Evolutionary conservation across 2,888 invertebrate species (phyloP).

Genomic region (Xylocampa areola): DNA sequence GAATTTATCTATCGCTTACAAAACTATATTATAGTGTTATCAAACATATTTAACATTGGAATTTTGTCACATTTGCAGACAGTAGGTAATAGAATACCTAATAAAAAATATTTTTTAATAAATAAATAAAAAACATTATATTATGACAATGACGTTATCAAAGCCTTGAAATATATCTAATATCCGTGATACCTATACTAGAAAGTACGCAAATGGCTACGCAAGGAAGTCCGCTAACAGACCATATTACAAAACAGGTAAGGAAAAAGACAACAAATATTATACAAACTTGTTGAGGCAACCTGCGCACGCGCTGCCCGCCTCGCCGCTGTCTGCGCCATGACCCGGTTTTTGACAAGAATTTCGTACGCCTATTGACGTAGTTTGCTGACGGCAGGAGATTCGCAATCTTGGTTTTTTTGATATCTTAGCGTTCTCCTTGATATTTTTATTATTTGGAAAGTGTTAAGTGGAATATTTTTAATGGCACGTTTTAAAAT

Average conservation of each 20-base stretch:
- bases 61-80: no score
- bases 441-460: conserved; percentile 20
- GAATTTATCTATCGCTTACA: no score
- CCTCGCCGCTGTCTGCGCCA: conserved; percentile 17
- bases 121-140: neutral
- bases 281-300: conserved; percentile 9
- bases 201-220: conserved; percentile 38
- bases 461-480: conserved; percentile 3
- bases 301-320: conserved; percentile 43
- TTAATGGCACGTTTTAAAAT: conserved; percentile 6
- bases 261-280: conserved; percentile 31
- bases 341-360: conserved; percentile 44
- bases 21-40: no score
- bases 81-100: no score
- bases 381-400: conserved; percentile 26
- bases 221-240: conserved; percentile 39
- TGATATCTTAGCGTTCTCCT: conserved; percentile 8
- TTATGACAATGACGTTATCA: neutral
- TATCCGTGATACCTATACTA: conserved; percentile 26
- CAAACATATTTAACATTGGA: no score
- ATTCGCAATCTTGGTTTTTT: conserved; percentile 39
- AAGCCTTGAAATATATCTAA: conserved; percentile 17
- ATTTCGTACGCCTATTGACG: conserved; percentile 40
- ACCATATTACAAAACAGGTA: conserved; percentile 27
- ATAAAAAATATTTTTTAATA: neutral